Evolutionary conservation across 2,113 vertebrate genomes (phyloP).

Genomic region (Rhinogobius similis): DNA sequence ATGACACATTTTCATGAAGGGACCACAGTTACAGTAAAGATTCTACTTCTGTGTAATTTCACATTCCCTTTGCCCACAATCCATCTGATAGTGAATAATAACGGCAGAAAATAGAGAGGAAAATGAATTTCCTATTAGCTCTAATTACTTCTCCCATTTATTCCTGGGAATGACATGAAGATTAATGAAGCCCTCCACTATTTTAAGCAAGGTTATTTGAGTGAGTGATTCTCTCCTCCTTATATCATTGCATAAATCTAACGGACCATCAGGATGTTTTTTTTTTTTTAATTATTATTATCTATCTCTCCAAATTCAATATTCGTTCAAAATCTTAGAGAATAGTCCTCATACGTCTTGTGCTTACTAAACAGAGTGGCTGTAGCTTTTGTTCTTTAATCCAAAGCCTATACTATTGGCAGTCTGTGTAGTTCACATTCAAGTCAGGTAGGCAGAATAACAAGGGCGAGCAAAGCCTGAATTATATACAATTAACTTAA

Average conservation of each 20-base stretch:
- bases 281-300: too few relatives aligned
- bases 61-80: constrained; percentile 21
- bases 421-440: neutral
- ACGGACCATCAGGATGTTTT: constrained; percentile 49
- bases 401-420: constrained; percentile 29
- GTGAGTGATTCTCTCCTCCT: constrained; percentile 69
- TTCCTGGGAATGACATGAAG: constrained; percentile 74
- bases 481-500: constrained; percentile 5
- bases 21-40: constrained; percentile 1
- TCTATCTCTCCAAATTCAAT: constrained; percentile 26
- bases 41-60: constrained; percentile 33
- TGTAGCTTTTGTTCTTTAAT: constrained; percentile 28
- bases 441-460: constrained; percentile 7
- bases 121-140: constrained; percentile 76
- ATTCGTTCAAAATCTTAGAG: constrained; percentile 16
- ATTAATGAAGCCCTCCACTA: constrained; percentile 75
- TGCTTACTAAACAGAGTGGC: constrained; percentile 29
- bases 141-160: constrained; percentile 75
- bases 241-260: constrained; percentile 70
- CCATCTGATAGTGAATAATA: constrained; percentile 65
- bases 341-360: neutral
- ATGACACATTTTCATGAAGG: neutral
- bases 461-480: constrained; percentile 2
- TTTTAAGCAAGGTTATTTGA: constrained; percentile 78
- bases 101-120: constrained; percentile 57